Conservation (phyloP, 2,888 invertebrate species). For the Chrysomela aeneicollis region DNA sequence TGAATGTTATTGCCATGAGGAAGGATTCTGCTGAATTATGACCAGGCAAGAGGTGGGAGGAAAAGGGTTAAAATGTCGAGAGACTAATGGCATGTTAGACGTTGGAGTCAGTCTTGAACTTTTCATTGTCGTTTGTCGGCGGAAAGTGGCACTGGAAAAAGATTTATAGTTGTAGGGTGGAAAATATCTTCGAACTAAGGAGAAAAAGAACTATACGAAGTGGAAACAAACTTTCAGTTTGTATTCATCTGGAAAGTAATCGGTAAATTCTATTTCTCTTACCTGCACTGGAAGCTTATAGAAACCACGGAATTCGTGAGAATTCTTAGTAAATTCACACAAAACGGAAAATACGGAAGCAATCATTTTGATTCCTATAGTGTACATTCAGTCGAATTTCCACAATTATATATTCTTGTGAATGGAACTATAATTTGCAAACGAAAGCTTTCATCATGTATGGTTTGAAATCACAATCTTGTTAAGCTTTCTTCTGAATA, state of each 20-base stretch:
- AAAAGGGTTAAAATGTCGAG: slow-evolving; percentile 20
- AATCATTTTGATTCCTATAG: no score
- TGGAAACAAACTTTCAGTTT: slow-evolving; percentile 5
- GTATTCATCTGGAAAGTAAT: slow-evolving; percentile 4
- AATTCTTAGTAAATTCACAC: no score
- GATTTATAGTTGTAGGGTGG: slow-evolving; percentile 7
- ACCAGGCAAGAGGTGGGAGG: neutral
- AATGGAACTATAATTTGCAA: no score
- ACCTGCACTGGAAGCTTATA: neutral
- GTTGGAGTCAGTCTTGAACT: slow-evolving; percentile 19
- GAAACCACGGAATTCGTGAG: no score
- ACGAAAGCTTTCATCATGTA: no score
- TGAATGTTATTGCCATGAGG: slow-evolving; percentile 13
- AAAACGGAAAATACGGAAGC: no score
- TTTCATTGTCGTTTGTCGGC: slow-evolving; percentile 20
- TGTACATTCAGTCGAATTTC: no score
- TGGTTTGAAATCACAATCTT: no score
- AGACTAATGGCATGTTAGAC: slow-evolving; percentile 22
- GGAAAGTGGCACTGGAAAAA: slow-evolving; percentile 15
- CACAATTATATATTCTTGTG: no score
- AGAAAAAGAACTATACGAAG: slow-evolving; percentile 4
- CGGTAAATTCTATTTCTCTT: neutral
- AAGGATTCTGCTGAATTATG: slow-evolving; percentile 16
- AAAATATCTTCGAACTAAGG: neutral
- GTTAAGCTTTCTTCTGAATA: no score